phyloP scores from a whole-genome alignment of 2,888 invertebrate genomes.

The Andrena marginata region DNA sequence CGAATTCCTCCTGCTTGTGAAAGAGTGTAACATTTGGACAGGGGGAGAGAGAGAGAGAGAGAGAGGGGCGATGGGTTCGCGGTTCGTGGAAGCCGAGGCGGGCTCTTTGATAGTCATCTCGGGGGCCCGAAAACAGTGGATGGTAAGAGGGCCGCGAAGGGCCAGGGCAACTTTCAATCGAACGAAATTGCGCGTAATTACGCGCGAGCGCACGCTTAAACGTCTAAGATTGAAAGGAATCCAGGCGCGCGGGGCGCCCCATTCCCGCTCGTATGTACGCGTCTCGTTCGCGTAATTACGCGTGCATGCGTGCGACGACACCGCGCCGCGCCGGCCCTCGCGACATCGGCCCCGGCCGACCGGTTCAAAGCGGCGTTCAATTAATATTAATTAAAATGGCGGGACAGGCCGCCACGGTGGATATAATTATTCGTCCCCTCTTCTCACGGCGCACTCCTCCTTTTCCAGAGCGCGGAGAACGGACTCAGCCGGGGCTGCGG shows the following conservation, averaged over 20 bases:
- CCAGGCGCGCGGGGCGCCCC: slow-evolving; percentile 58
- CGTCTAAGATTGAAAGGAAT: slow-evolving; percentile 78
- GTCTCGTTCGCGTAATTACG: slow-evolving; percentile 72
- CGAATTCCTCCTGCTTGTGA: slow-evolving; percentile 49
- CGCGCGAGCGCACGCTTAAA: slow-evolving; percentile 69
- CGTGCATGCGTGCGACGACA: slow-evolving; percentile 64
- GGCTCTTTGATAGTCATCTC: slow-evolving; percentile 69
- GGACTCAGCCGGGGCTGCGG: background rate
- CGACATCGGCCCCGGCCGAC: slow-evolving; percentile 67
- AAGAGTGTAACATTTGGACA: slow-evolving; percentile 51
- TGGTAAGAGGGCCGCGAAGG: slow-evolving; percentile 41
- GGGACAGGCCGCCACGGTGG: slow-evolving; percentile 57
- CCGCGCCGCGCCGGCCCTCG: slow-evolving; percentile 40
- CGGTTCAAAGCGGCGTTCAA: slow-evolving; percentile 76
- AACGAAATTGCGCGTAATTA: slow-evolving; percentile 79
- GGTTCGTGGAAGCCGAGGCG: slow-evolving; percentile 63
- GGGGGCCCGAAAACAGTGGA: slow-evolving; percentile 62
- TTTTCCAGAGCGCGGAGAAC: background rate
- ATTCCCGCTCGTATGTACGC: slow-evolving; percentile 36
- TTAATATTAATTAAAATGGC: slow-evolving; percentile 82
- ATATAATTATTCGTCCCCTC: slow-evolving; percentile 64
- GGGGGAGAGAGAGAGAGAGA: background rate
- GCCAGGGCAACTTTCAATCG: slow-evolving; percentile 73
- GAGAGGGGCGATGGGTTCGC: slow-evolving; percentile 5
- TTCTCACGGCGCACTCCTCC: background rate